These are phyloP conservation scores for Barbus barbus DNA, from an alignment of 2,113 vertebrate genomes.

Conservation along the genomic window DNA sequence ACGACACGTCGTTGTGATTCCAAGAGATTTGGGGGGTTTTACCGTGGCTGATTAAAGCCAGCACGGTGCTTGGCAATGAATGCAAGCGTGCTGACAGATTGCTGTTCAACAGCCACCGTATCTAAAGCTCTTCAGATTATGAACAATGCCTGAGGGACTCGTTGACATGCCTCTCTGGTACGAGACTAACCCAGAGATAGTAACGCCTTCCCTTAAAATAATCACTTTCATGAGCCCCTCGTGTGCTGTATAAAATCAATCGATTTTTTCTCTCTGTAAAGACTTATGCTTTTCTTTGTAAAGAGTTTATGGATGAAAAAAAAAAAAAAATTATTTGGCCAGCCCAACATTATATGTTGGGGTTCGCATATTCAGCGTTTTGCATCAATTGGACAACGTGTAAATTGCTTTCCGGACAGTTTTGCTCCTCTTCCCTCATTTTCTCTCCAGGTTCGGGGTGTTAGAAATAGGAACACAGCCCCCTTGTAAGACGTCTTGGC, in stretches of 20 bases:
- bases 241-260: background rate
- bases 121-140: slow-evolving; percentile 67
- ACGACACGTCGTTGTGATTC: slow-evolving; percentile 36
- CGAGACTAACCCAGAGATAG: slow-evolving; percentile 58
- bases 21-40: slow-evolving; percentile 33
- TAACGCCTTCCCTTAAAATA: slow-evolving; percentile 36
- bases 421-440: background rate
- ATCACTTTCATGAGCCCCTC: background rate
- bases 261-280: too few species aligned
- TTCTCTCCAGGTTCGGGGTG: too few species aligned
- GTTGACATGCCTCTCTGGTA: slow-evolving; percentile 62
- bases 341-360: background rate
- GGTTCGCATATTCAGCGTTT: background rate
- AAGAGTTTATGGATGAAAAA: too few species aligned
- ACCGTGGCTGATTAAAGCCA: slow-evolving; percentile 16
- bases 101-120: slow-evolving; percentile 55
- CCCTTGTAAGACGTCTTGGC: slow-evolving; percentile 64
- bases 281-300: too few species aligned
- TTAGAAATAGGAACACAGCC: slow-evolving; percentile 74
- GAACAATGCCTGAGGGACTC: slow-evolving; percentile 64
- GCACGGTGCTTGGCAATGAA: background rate
- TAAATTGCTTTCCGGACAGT: slow-evolving; percentile 13
- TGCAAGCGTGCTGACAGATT: slow-evolving; percentile 55
- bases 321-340: too few species aligned
- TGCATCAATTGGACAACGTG: background rate